A percentile compares a stretch with the other conserved stretches of the same genome.
Evolutionary conservation across 1,140 invertebrate genomes (phyloP).

Genomic region (Samia ricini): DNA sequence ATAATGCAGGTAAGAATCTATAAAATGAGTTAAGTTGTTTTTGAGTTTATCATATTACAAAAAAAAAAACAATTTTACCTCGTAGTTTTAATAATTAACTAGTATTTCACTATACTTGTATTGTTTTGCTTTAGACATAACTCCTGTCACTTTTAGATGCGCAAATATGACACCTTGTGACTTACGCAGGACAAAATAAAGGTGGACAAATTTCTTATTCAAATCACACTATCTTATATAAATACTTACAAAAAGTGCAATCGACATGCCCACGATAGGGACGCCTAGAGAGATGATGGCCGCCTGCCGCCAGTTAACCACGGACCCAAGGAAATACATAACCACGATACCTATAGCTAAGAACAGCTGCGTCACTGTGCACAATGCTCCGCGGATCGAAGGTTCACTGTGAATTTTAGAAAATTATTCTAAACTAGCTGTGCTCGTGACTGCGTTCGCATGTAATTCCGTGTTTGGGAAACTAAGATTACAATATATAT

Average conservation of each 20-base stretch:
- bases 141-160: not conserved
- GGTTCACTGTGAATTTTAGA: conserved; percentile 77
- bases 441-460: too few relatives aligned
- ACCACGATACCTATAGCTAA: conserved; percentile 81
- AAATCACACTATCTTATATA: too few relatives aligned
- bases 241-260: conserved; percentile 78
- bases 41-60: too few relatives aligned
- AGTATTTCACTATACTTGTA: too few relatives aligned
- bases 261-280: conserved; percentile 79
- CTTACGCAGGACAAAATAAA: not conserved
- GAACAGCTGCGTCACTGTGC: conserved; percentile 81
- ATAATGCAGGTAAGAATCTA: too few relatives aligned
- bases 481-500: too few relatives aligned
- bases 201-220: not conserved
- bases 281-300: conserved; percentile 80
- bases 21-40: too few relatives aligned
- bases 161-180: not conserved
- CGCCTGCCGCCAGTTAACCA: conserved; percentile 81
- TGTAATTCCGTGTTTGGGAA: too few relatives aligned
- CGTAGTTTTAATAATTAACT: too few relatives aligned
- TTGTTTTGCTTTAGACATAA: too few relatives aligned
- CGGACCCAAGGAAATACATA: conserved; percentile 81
- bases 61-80: too few relatives aligned
- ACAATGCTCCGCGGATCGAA: conserved; percentile 82
- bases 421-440: not conserved